Evolutionary conservation across 2,888 invertebrate genomes (phyloP), one percentile per base, ranked within the genome.

Genomic region (Blomia tropicalis): DNA sequence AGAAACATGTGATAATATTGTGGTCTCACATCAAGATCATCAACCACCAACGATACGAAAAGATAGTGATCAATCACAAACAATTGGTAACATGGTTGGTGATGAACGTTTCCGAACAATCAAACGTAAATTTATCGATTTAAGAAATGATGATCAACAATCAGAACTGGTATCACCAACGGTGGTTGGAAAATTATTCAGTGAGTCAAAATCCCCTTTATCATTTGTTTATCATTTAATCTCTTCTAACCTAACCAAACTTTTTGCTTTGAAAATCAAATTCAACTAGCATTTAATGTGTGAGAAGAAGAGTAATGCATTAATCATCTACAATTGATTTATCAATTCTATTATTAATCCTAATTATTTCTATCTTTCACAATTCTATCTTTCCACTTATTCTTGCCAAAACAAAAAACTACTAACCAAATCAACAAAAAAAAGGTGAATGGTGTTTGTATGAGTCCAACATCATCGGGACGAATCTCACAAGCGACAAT

Each of bases 381-480:
- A 36, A 36, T 36, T 36, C 7, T 36, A 36, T 36, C 7, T 36
- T 36, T 36, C 36, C 17, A 36, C 7, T 17, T 11, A 11, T 36
- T 36, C 36, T 36, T n/a, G n/a, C n/a, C n/a, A n/a, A n/a, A 36
- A 36, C 36, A 36, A 11, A 7, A 11, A 36, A 36, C 36, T 11
- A 36, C 7, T 17, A 17, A 36, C 17, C 36, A 36, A 36, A 36
- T 36, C 36, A 11, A n/a, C n/a, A n/a, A n/a, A n/a, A n/a, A n/a
- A n/a, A 81, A 84, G 84, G 83, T 84, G 78, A 84, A 83, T 79
- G 83, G 83, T 76, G 80, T 82, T 77, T 83, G 82, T 79, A 79
- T 82, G 73, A 81, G 82, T 72, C 80, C 81, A 69, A 78, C 80
- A 68, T 75, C 78, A 7, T 47, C 51, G 51, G 51, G n/a, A n/a